phyloP scores from a whole-genome alignment of 2,888 invertebrate genomes.

The Oscheius sp. region DNA sequence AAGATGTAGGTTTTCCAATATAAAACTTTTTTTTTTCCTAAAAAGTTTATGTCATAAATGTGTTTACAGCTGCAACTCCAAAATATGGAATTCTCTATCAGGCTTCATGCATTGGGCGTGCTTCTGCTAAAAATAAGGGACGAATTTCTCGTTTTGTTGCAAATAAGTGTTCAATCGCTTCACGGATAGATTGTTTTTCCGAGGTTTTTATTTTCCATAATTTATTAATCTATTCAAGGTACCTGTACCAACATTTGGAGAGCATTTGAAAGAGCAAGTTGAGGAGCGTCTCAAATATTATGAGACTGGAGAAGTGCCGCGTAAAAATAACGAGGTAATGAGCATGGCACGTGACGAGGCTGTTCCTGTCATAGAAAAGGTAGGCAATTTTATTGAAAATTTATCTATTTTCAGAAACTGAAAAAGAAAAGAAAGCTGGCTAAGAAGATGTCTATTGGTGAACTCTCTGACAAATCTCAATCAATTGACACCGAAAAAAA shows the following conservation, averaged over 20 bases:
- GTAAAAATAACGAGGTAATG: constrained; percentile 97
- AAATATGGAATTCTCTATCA: constrained; percentile 98
- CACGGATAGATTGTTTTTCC: constrained; percentile 94
- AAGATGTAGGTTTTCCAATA: constrained; percentile 65
- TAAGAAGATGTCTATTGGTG: no score
- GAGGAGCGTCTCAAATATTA: constrained; percentile 92
- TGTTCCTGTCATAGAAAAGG: constrained; percentile 52
- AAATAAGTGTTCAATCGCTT: constrained; percentile 98
- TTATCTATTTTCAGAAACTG: constrained; percentile 43
- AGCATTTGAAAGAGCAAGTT: constrained; percentile 84
- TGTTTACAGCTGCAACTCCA: constrained; percentile 83
- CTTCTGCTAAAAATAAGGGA: constrained; percentile 92
- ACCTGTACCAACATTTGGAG: constrained; percentile 78
- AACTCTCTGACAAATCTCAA: no score
- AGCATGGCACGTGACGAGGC: constrained; percentile 78
- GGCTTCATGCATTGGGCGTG: constrained; percentile 95
- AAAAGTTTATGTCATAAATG: no score
- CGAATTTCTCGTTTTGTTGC: constrained; percentile 95
- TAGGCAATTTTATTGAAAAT: constrained; percentile 14
- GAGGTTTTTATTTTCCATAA: constrained; percentile 70
- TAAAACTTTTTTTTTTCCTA: no score
- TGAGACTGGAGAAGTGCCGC: constrained; percentile 91
- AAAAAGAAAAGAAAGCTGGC: constrained; percentile 66
- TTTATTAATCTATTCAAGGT: constrained; percentile 34
- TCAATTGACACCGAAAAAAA: no score